Evolutionary conservation across 2,888 invertebrate genomes (phyloP).

Genomic region (Norana najaformis): DNA sequence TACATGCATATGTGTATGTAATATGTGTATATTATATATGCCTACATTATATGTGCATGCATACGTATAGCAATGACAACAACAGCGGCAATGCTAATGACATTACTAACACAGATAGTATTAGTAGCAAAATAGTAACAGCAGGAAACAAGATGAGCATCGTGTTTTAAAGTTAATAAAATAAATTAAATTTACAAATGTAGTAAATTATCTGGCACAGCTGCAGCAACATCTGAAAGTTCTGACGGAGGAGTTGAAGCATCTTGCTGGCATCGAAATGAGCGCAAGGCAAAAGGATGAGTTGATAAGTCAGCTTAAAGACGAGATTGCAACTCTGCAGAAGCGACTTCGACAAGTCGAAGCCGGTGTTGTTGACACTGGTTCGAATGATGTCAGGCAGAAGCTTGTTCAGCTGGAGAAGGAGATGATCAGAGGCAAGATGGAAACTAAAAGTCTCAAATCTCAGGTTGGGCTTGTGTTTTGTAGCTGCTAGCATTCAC

Average conservation of each 20-base stretch:
- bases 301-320: slow-evolving; percentile 51
- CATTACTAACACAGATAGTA: background rate
- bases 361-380: slow-evolving; percentile 25
- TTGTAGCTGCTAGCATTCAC: background rate
- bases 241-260: slow-evolving; percentile 51
- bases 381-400: slow-evolving; percentile 48
- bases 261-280: slow-evolving; percentile 51
- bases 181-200: background rate
- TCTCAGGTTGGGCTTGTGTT: slow-evolving; percentile 41
- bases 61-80: slow-evolving; percentile 9
- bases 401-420: slow-evolving; percentile 54
- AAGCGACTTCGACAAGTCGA: slow-evolving; percentile 35
- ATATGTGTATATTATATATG: no score
- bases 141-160: background rate
- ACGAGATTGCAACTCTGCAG: slow-evolving; percentile 50
- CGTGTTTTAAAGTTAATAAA: background rate
- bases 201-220: slow-evolving; percentile 43
- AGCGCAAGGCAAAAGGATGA: slow-evolving; percentile 55
- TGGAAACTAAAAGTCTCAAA: slow-evolving; percentile 52
- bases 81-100: background rate
- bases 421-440: slow-evolving; percentile 53
- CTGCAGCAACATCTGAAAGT: slow-evolving; percentile 55
- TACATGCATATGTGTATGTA: no score
- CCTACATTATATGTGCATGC: no score
- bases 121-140: background rate